A percentile compares a stretch with the other conserved stretches of the same genome.
Conservation (phyloP, 2,888 invertebrate genomes). For the Steinernema hermaphroditum region DNA sequence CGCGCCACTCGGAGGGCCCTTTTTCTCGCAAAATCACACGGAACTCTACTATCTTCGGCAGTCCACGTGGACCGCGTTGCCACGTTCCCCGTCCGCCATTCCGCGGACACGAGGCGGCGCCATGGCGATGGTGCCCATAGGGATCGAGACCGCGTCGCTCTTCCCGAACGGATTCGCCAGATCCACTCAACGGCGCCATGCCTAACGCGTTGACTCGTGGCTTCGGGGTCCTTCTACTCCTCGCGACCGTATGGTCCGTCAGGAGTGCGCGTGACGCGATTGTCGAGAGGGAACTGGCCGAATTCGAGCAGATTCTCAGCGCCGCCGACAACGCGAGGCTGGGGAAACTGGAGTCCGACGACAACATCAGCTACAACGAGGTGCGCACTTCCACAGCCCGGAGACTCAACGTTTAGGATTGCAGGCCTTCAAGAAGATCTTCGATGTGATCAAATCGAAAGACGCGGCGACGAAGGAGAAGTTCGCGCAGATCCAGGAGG, state of each 20-base stretch:
- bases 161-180: not conserved
- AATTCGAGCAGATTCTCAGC: not conserved
- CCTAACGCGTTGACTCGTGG: not conserved
- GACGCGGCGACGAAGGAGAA: not conserved
- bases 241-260: not conserved
- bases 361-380: conserved; percentile 6
- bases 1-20: too few relatives aligned
- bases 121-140: conserved; percentile 11
- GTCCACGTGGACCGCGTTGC: conserved; percentile 18
- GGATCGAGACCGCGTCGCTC: not conserved
- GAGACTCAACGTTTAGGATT: too few relatives aligned
- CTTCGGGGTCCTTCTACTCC: not conserved
- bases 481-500: not conserved
- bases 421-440: conserved; percentile 1
- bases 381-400: not conserved
- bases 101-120: not conserved
- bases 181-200: not conserved
- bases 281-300: not conserved
- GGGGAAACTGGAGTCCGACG: not conserved
- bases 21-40: too few relatives aligned
- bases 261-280: not conserved
- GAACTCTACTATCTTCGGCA: too few relatives aligned
- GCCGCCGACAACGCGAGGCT: not conserved
- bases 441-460: not conserved
- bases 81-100: conserved; percentile 17